Base-by-base conservation (phyloP, 2,113 vertebrate genomes). In the Zosterops japonicus region DNA sequence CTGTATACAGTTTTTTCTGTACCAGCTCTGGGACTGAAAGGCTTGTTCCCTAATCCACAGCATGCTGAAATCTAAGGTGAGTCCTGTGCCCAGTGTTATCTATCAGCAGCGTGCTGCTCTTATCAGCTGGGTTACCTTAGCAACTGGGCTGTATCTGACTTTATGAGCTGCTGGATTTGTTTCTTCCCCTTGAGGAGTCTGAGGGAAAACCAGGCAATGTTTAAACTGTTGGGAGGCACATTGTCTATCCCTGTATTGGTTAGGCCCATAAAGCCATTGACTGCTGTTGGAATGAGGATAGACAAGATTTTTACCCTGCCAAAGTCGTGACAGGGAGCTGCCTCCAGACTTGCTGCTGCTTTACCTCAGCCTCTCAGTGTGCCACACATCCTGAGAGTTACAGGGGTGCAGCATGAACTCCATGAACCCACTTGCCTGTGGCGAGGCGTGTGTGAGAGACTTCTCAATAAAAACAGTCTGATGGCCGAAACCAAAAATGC, bases 91-190 rank as follows among this genome's bases (percentile, higher is more conserved):
- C 68, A 29, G 46, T 79, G 41, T 59, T 83, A 69, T 79, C 74
- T 89, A 0, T 74, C 14, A 11, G 29, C 14, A 13, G 29, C 18
- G 1, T 88, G 49, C 74, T 82, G 69, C 72, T 92, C 89, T 93
- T 96, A 85, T 79, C 95, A 89, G 57, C 78, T 87, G 70, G 53
- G 89, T 96, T 94, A 50, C 82, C 91, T 39, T 91, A 87, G 87
- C 87, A 95, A 82, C 87, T 39, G 79, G 61, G 50, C 63, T 83
- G n/a, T 91, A 35, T 87, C 78, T 80, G 83, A 71, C 91, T 94
- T 95, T 60, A 59, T 71, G 67, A 92, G 83, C 74, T 92, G 60
- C 64, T 55, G 36, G 80, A 42, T 87, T 76, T 76, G 49, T 65
- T 85, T 80, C 78, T 94, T 94, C 81, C 82, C 33, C 87, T 83